Evolutionary conservation across 2,888 invertebrate genomes (phyloP), one percentile per base, ranked within the genome.

Genomic region (Pseudococcus longispinus): DNA sequence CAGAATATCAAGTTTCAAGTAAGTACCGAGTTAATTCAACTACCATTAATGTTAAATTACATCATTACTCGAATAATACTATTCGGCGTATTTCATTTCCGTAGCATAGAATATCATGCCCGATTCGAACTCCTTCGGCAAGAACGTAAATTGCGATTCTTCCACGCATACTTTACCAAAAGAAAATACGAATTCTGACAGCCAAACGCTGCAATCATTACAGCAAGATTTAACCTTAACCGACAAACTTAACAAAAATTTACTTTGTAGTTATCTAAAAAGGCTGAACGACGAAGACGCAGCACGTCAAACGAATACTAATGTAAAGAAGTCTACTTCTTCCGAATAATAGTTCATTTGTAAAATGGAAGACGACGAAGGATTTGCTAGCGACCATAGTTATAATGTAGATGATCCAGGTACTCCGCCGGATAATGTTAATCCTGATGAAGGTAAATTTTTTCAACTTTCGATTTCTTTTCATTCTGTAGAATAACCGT

Each of bases 221-320:
- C 23, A 65, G 2, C 55, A 84, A 60, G 84, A 32, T 20, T 42
- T 80, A 18, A 87, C 87, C 4, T 37, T 87, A 18, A 88, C 88
- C 9, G 88, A 88, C 26, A 87, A 84, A 15, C 44, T 88, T 1
- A 88, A 88, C 77, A 88, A 87, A 32, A 85, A 83, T 44, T n/a
- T 88, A 23, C 84, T 88, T 74, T 80, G 87, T 44, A 84, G 84
- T 42, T 88, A 88, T 85, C 83, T 88, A 23, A 70, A 87, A 42
- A 42, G 83, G 23, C 29, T 88, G n/a, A 88, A 88, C 87, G 83
- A 86, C 55, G 87, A 87, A 42, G 86, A 88, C 4, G 26, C 74
- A 6, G 37, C 11, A 2, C 26, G 65, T 65, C 65, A 26, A 26
- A 65, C 65, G 26, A 65, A 26, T 65, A 13, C 65, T 2, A 23